These are phyloP conservation scores for Emydura subglobosa DNA, from an alignment of 2,113 vertebrate genomes.

Conservation along the genomic window DNA sequence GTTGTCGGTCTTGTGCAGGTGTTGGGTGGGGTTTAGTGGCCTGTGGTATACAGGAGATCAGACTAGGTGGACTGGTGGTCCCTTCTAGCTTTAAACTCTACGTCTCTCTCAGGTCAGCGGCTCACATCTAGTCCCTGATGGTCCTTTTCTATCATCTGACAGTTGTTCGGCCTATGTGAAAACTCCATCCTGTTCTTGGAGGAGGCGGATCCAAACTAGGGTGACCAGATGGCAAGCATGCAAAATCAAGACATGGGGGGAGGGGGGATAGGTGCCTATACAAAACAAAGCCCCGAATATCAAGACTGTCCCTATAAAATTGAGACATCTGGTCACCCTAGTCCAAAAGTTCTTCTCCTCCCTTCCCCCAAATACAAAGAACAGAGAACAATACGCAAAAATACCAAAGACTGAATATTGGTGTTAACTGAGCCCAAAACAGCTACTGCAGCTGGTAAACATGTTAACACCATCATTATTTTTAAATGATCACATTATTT, in stretches of 20 bases:
- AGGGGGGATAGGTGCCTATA: no score
- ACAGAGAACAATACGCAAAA: constrained; percentile 38
- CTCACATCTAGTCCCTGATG: no score
- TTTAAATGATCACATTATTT: constrained; percentile 62
- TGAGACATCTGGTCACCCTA: no score
- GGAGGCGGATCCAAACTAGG: no score
- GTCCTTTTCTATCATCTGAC: not conserved
- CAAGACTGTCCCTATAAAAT: no score
- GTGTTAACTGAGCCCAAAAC: constrained; percentile 36
- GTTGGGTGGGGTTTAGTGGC: not conserved
- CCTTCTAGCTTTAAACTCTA: not conserved
- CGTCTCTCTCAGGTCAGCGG: no score
- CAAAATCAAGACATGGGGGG: no score
- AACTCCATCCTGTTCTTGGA: not conserved
- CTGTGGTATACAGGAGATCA: not conserved
- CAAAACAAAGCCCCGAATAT: no score
- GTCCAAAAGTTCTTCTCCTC: no score
- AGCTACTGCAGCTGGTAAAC: constrained; percentile 49
- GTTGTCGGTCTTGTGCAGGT: not conserved
- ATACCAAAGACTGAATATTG: constrained; percentile 10
- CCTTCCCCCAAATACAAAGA: not conserved
- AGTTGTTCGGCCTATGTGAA: not conserved
- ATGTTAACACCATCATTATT: constrained; percentile 44
- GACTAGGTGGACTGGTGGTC: not conserved
- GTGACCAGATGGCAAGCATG: no score